phyloP scores from a whole-genome alignment of 1,140 invertebrate genomes.

The Papilio glaucus region DNA sequence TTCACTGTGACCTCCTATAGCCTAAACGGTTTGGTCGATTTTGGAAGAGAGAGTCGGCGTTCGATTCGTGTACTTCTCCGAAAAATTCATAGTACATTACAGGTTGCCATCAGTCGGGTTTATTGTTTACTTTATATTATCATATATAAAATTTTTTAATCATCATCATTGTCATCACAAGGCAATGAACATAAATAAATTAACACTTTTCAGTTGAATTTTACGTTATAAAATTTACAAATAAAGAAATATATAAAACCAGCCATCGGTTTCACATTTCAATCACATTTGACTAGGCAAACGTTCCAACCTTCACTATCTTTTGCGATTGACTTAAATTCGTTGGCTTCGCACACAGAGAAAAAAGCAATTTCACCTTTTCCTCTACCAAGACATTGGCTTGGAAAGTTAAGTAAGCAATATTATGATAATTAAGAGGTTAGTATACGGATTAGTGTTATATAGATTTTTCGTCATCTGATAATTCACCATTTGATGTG shows the following conservation, averaged over 20 bases:
- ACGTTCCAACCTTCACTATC: constrained; percentile 72
- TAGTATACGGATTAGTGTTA: not conserved
- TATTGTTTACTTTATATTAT: too few species aligned
- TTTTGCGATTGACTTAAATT: constrained; percentile 69
- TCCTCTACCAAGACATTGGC: constrained; percentile 52
- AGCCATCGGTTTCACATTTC: constrained; percentile 57
- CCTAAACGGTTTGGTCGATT: too few species aligned
- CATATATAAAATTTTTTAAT: too few species aligned
- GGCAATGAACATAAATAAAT: too few species aligned
- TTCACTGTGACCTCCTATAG: too few species aligned
- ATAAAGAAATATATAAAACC: constrained; percentile 53
- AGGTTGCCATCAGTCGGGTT: too few species aligned
- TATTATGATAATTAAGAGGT: constrained; percentile 75
- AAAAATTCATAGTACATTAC: too few species aligned
- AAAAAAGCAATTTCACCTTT: constrained; percentile 78
- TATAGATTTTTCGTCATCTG: too few species aligned
- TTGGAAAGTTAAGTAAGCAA: constrained; percentile 80
- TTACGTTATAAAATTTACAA: constrained; percentile 41
- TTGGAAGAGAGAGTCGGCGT: too few species aligned
- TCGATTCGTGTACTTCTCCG: too few species aligned
- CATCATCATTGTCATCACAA: too few species aligned
- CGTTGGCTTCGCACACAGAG: constrained; percentile 70
- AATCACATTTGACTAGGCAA: constrained; percentile 80
- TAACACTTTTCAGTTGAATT: not conserved
- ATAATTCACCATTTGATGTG: too few species aligned